Conservation (phyloP, 2,888 invertebrate species). For the Cheilosia soror region DNA sequence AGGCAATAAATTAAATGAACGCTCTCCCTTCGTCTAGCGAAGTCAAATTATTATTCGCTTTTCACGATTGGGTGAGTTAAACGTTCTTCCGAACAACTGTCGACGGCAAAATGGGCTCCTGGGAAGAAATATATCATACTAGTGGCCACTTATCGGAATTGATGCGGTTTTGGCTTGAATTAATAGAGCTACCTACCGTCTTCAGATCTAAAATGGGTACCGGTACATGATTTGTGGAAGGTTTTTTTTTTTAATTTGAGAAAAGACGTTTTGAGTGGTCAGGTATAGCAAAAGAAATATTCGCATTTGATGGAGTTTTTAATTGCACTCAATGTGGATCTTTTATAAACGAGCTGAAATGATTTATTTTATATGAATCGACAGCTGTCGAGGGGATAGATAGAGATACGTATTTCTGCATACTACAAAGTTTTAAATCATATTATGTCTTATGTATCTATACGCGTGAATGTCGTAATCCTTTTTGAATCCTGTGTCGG, state of each 20-base stretch:
- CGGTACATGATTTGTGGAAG: neutral
- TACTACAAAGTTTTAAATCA: too few relatives aligned
- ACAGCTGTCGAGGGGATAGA: too few relatives aligned
- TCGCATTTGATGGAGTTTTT: too few relatives aligned
- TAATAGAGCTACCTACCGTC: conserved; percentile 23
- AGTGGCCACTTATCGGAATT: conserved; percentile 72
- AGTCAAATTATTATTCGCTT: conserved; percentile 71
- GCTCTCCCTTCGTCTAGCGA: conserved; percentile 35
- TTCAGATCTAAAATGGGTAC: neutral
- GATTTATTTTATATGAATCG: too few relatives aligned
- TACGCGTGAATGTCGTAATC: too few relatives aligned
- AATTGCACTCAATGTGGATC: too few relatives aligned
- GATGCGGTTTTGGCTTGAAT: conserved; percentile 63
- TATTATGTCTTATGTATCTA: too few relatives aligned
- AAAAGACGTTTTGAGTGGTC: neutral
- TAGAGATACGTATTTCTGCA: too few relatives aligned
- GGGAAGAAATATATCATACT: conserved; percentile 69
- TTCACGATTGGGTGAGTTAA: conserved; percentile 61
- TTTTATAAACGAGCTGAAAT: too few relatives aligned
- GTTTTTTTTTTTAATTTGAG: neutral
- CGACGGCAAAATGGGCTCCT: conserved; percentile 70
- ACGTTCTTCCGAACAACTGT: conserved; percentile 52
- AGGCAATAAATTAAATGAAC: conserved; percentile 67
- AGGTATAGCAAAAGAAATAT: too few relatives aligned
- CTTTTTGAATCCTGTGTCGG: too few relatives aligned